These are phyloP conservation scores for Megalurothrips usitatus DNA, from an alignment of 2,888 invertebrate species.

Conservation along the genomic window DNA sequence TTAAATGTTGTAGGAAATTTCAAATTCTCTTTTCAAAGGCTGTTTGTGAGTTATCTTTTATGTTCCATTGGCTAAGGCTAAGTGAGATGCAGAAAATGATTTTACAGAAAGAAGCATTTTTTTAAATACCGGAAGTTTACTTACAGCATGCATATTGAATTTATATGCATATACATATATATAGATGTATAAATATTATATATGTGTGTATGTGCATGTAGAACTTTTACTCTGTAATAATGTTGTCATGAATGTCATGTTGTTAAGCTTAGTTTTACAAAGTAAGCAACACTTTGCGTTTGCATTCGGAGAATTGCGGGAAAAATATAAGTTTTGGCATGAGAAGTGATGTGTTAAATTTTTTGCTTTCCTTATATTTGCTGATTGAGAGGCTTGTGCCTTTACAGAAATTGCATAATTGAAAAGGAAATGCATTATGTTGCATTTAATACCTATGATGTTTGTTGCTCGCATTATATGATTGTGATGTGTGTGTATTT, in stretches of 20 bases:
- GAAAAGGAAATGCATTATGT: background rate
- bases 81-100: background rate
- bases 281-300: background rate
- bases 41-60: background rate
- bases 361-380: constrained; percentile 5
- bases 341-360: background rate
- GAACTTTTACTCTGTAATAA: background rate
- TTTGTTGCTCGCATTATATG: background rate
- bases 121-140: background rate
- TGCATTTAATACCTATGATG: background rate
- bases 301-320: background rate
- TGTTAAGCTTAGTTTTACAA: background rate
- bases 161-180: constrained; percentile 1
- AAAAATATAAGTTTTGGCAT: background rate
- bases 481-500: background rate
- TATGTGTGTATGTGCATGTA: constrained; percentile 4
- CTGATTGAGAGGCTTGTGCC: background rate
- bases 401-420: background rate
- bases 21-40: background rate
- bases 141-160: background rate
- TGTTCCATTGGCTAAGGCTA: background rate
- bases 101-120: background rate
- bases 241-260: background rate
- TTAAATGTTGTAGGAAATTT: constrained; percentile 14
- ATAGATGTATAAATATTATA: background rate